Percentiles rank a stretch among this genome's conserved stretches.
phyloP scores from a whole-genome alignment of 2,113 vertebrate species.

The Junco hyemalis region DNA sequence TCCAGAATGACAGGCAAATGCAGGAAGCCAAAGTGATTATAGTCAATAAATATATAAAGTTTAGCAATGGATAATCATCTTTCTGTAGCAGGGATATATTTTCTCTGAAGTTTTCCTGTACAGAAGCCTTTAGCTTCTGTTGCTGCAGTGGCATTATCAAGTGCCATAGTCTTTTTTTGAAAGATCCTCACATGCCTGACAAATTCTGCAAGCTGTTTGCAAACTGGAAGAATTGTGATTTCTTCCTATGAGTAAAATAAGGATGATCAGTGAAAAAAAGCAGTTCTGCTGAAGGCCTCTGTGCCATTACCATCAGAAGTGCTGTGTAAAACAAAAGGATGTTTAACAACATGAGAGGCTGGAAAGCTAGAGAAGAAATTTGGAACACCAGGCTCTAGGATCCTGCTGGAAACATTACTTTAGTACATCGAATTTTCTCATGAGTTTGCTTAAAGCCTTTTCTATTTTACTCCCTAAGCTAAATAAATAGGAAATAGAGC shows the following conservation, averaged over 20 bases:
- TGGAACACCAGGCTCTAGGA: not conserved
- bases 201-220: not conserved
- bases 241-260: not conserved
- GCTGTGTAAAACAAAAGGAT: not conserved
- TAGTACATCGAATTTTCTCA: not conserved
- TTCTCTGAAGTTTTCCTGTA: not conserved
- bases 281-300: not conserved
- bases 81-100: not conserved
- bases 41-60: not conserved
- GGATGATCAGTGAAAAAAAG: not conserved
- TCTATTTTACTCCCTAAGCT: not conserved
- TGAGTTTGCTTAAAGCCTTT: not conserved
- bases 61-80: not conserved
- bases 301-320: not conserved
- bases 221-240: not conserved
- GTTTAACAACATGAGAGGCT: not conserved
- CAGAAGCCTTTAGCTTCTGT: not conserved
- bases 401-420: not conserved
- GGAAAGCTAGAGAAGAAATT: not conserved
- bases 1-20: not conserved
- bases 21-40: not conserved
- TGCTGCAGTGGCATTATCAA: not conserved
- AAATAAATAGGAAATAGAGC: not conserved
- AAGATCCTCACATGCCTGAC: not conserved
- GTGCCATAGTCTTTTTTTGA: not conserved